Percentiles rank a stretch among this genome's conserved stretches.
Conservation (phyloP, 2,113 vertebrate genomes). For the Eonycteris spelaea region DNA sequence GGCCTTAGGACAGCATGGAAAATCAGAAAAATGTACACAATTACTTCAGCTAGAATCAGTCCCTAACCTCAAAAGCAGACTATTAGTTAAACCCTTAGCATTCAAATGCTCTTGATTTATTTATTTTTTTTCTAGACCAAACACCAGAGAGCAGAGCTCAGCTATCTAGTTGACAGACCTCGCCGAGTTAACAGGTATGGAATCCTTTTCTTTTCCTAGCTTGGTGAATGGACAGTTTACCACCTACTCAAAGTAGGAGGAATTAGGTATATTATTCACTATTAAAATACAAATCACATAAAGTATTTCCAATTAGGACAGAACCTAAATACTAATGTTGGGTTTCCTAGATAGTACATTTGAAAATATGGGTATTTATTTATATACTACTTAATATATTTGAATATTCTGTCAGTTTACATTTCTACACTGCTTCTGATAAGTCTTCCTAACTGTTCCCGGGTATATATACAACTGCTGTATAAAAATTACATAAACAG, state of each 20-base stretch:
- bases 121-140: constrained; percentile 91
- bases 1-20: neutral
- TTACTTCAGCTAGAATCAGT: neutral
- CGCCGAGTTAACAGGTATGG: constrained; percentile 98
- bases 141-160: constrained; percentile 97
- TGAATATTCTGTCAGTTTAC: neutral
- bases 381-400: neutral
- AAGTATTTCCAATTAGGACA: neutral
- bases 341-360: neutral
- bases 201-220: neutral
- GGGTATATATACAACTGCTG: neutral
- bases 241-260: neutral
- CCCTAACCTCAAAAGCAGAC: neutral
- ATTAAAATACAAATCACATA: neutral
- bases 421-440: constrained; percentile 3
- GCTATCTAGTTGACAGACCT: constrained; percentile 98
- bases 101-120: constrained; percentile 74
- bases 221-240: neutral
- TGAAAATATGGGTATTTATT: neutral
- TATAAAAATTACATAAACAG: neutral
- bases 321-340: neutral
- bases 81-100: constrained; percentile 47
- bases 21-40: constrained; percentile 9
- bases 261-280: neutral
- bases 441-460: neutral